These are phyloP conservation scores for Rhodophaea formosa DNA, from an alignment of 2,888 invertebrate species.

Conservation along the genomic window DNA sequence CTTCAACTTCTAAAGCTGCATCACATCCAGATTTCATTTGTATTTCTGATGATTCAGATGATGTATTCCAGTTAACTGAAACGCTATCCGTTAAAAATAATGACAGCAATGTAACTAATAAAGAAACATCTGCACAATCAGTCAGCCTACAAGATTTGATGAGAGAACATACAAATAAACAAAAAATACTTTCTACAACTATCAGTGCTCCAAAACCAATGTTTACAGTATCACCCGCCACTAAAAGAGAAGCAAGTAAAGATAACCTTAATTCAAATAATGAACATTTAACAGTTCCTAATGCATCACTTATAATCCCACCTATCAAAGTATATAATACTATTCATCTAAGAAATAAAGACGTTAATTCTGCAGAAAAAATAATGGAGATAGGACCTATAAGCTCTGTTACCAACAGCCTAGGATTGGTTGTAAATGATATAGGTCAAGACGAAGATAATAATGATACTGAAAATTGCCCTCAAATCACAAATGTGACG, in stretches of 20 bases:
- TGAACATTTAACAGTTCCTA: too few species aligned
- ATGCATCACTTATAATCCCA: neutral
- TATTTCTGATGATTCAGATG: neutral
- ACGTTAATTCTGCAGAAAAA: neutral
- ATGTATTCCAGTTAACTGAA: neutral
- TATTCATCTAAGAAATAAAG: neutral
- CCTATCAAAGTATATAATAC: neutral
- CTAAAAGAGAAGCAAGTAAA: too few species aligned
- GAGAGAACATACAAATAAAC: too few species aligned
- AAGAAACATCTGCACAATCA: neutral
- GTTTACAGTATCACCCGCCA: too few species aligned
- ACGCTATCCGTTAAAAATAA: neutral
- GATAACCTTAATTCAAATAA: too few species aligned
- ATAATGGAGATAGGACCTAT: neutral
- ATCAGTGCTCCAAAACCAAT: too few species aligned
- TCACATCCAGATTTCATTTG: neutral
- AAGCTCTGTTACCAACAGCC: neutral
- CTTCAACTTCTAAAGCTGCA: neutral
- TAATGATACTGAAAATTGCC: neutral
- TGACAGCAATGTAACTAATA: neutral
- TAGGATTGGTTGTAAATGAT: neutral
- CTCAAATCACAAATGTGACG: neutral
- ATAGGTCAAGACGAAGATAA: neutral
- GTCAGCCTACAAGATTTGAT: neutral
- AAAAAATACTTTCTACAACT: too few species aligned